Evolutionary conservation across 2,113 vertebrate genomes (phyloP).

Genomic region (Xyliphius kryptos): DNA sequence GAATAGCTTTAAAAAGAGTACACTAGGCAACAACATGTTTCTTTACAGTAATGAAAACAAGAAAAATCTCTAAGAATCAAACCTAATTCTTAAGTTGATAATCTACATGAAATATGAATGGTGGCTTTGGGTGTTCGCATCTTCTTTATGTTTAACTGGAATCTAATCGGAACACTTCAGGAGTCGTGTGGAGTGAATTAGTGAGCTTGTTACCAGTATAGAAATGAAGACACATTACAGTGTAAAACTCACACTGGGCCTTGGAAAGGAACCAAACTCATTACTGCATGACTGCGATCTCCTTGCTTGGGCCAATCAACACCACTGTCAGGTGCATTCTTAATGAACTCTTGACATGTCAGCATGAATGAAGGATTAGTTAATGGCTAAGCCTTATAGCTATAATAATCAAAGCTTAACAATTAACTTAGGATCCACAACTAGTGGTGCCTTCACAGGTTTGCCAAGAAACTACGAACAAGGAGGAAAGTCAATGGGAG

Average conservation of each 20-base stretch:
- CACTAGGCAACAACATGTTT: neutral
- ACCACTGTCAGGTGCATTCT: slow-evolving; percentile 12
- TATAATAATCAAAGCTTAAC: neutral
- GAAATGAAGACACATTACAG: slow-evolving; percentile 50
- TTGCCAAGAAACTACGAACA: neutral
- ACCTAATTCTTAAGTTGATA: too few relatives aligned
- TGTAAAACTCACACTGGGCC: slow-evolving; percentile 36
- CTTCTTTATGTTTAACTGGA: slow-evolving; percentile 39
- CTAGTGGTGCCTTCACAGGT: neutral
- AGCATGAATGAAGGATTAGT: slow-evolving; percentile 3
- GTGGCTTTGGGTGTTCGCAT: neutral
- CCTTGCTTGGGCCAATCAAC: slow-evolving; percentile 7
- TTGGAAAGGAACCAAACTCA: slow-evolving; percentile 46
- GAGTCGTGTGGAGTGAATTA: slow-evolving; percentile 46
- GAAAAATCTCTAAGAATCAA: neutral
- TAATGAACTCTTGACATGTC: slow-evolving; percentile 24
- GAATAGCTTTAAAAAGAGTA: neutral
- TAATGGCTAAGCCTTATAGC: slow-evolving; percentile 2
- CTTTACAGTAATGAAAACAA: neutral
- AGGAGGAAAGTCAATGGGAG: neutral
- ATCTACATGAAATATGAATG: too few relatives aligned
- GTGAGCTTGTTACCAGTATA: slow-evolving; percentile 44
- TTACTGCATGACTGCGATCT: slow-evolving; percentile 31
- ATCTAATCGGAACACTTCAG: slow-evolving; percentile 45
- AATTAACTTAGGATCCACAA: neutral